Base-by-base conservation (phyloP, 2,888 invertebrate species). In the Drosophila conformis region DNA sequence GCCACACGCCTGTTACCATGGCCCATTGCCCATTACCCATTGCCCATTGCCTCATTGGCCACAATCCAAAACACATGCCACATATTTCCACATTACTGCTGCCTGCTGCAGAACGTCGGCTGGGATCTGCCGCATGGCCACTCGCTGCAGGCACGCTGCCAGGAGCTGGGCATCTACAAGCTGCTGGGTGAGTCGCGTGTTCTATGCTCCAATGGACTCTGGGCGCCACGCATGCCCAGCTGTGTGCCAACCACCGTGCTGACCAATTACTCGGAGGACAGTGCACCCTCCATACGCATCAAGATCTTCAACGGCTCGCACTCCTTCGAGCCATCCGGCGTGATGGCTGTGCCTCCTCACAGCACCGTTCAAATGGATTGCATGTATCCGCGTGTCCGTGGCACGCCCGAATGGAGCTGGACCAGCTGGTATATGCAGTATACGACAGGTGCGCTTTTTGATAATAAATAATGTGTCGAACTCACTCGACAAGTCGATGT, bases 391-490 rank as follows among this genome's bases (percentile, higher is more conserved):
- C 94, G 97, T 40, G 94, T 95, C 25, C 94, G 96, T 27, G 97
- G 97, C 1, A 96, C 96, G 74, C 97, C 98, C 0, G 96, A 97
- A 87, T 98, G 98, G 98, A 96, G 96, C 58, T 98, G 97, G 97
- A 97, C 97, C 0, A 96, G 97, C 65, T 95, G 96, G 67, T 95
- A 95, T 89, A 96, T 96, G 79, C 96, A 96, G 91, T 97, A 97
- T 93, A 94, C 95, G 57, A 96, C 97, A 82, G 97, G 97, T 97
- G 91, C 92, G 59, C 29, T 15, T 1, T 46, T 4, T 46, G 4
- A 46, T 5, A 4, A 13, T 36, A 36, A 15, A 15, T 11, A n/a
- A 6, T 5, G 40, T 40, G n/a, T n/a, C 11, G n/a, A 40, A n/a
- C 11, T 40, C 8, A 38, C 18, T 38, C 8, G 18, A 8, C 8